Evolutionary conservation across 2,113 vertebrate genomes (phyloP).

Genomic region (Campylomormyrus tamandua): DNA sequence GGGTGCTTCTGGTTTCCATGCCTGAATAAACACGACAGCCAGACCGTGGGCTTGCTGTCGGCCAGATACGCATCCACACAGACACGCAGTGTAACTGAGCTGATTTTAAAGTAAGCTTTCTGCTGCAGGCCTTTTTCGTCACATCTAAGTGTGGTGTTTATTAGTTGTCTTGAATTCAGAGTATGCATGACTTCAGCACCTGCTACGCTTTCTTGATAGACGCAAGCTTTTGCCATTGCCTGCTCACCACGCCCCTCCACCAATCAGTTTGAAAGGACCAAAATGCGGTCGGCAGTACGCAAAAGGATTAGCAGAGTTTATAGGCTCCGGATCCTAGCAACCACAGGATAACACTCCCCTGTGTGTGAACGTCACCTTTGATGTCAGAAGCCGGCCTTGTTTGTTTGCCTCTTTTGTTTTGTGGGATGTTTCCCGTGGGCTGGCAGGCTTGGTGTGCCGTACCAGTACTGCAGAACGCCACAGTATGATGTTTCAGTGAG

Average conservation of each 20-base stretch:
- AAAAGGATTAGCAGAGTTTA: neutral
- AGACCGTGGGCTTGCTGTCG: neutral
- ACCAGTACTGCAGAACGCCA: neutral
- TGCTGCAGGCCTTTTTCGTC: neutral
- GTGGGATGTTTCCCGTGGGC: neutral
- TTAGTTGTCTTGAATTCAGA: neutral
- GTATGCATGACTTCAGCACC: neutral
- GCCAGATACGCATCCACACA: neutral
- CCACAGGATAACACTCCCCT: neutral
- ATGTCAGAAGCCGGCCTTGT: neutral
- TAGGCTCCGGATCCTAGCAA: neutral
- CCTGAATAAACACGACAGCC: neutral
- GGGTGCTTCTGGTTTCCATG: neutral
- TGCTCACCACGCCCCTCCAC: neutral
- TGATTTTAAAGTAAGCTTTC: neutral
- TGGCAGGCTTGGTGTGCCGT: neutral
- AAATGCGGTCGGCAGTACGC: neutral
- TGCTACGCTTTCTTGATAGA: neutral
- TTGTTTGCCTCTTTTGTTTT: neutral
- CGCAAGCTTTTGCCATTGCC: neutral
- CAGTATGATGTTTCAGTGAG: neutral
- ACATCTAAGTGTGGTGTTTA: neutral
- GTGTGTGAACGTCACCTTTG: neutral
- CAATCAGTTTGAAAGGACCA: neutral
- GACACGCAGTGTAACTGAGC: neutral